Base-by-base conservation (phyloP, 2,113 vertebrate species). In the Syngnathus scovelli region DNA sequence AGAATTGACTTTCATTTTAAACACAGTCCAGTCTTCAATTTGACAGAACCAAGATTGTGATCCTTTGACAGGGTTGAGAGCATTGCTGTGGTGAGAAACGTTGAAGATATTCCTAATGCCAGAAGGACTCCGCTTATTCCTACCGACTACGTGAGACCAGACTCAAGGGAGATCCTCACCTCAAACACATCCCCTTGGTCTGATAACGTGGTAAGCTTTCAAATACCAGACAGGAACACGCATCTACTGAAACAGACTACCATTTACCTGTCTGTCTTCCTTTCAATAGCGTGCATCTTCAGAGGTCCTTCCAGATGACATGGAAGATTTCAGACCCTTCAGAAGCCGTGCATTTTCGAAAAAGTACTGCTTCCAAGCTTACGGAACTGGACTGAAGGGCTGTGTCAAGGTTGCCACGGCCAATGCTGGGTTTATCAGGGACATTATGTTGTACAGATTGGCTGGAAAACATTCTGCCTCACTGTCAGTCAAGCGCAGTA, bases 41-140 rank as follows among this genome's bases (percentile, higher is more conserved):
- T 54, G 36, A 52, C 2, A 4, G 56, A 13, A 69, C 69, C 38
- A 16, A 1, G 1, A 39, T 10, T 19, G 51, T 61, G 3, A 74
- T 73, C 13, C 27, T 36, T 71, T 1, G 52, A 83, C 78, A 95
- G 93, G 39, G 76, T 91, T 55, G 87, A 90, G 7, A 91, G 91
- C 61, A 64, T 87, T 86, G 92, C 90, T 72, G 68, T 94, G 44
- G 86, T 88, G 73, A 92, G 92, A 83, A 92, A 93, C 68, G 62
- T 88, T 67, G 89, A 88, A 78, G 88, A 93, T 21, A 60, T 87
- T 8, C 12, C 63, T 1, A 51, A 43, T 60, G 86, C 81, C 58
- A 92, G 66, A 82, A 86, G 64, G 23, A 91, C 75, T 6, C 83
- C 90, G 23, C 60, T 95, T 52, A 72, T 94, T 44, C 89, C 91